Conservation (phyloP, 2,113 vertebrate species). For the Fregata magnificens region DNA sequence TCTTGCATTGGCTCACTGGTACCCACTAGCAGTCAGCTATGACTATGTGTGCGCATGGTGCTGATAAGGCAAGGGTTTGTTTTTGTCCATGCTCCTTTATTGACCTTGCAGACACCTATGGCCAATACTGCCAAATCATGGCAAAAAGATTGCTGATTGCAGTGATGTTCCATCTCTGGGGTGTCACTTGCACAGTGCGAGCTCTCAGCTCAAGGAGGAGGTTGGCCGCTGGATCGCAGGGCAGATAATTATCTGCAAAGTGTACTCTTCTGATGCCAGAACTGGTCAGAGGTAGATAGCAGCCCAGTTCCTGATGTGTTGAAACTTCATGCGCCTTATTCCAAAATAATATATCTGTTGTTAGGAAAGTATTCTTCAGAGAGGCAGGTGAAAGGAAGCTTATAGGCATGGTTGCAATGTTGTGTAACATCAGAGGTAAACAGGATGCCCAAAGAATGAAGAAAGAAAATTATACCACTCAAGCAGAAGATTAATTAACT, state of each 20-base stretch:
- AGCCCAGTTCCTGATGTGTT: neutral
- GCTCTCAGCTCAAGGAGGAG: neutral
- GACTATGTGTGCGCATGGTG: fast-evolving
- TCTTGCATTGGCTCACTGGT: neutral
- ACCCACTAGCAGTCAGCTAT: neutral
- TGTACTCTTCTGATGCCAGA: neutral
- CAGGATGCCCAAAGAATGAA: neutral
- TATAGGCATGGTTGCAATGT: neutral
- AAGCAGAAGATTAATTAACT: neutral
- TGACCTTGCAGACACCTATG: neutral
- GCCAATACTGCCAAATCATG: neutral
- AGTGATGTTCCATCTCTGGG: neutral
- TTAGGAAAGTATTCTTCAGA: neutral
- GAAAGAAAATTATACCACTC: neutral
- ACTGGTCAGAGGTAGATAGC: neutral
- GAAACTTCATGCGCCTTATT: neutral
- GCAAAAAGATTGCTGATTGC: neutral
- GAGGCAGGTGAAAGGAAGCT: neutral
- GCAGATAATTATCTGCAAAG: neutral
- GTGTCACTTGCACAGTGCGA: fast-evolving
- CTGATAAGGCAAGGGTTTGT: neutral
- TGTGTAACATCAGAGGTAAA: neutral
- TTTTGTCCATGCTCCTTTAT: neutral
- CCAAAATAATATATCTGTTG: neutral
- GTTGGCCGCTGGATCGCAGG: neutral